Evolutionary conservation across 2,113 vertebrate species (phyloP).

Genomic region (Odontophorus gujanensis): DNA sequence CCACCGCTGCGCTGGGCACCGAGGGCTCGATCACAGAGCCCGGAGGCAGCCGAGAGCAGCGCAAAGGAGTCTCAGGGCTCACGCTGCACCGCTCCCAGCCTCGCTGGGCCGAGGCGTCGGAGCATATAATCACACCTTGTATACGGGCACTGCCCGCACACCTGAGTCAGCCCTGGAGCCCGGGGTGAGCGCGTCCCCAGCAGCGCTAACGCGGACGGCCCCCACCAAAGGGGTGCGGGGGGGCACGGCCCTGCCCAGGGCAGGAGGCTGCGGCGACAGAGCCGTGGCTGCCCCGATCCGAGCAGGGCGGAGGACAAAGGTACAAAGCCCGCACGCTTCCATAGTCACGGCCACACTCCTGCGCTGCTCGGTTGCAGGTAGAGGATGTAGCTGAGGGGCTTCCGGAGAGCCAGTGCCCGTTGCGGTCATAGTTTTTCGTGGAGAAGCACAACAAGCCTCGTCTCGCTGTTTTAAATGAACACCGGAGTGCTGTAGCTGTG

Average conservation of each 20-base stretch:
- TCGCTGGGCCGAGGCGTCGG: background rate
- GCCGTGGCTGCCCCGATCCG: background rate
- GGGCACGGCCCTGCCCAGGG: background rate
- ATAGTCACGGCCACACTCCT: rapidly evolving
- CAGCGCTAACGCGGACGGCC: no score
- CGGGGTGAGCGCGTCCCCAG: background rate
- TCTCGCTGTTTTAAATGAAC: background rate
- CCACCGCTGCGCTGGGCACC: background rate
- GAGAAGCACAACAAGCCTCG: background rate
- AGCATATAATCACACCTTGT: rapidly evolving
- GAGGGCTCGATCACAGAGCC: background rate
- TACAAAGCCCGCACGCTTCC: rapidly evolving
- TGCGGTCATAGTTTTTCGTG: rapidly evolving
- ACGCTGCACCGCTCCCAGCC: background rate
- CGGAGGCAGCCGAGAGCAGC: background rate
- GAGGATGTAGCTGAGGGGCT: background rate
- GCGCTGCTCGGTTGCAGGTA: background rate
- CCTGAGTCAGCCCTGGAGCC: background rate
- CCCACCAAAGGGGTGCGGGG: background rate
- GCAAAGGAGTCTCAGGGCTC: background rate
- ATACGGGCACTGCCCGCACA: rapidly evolving
- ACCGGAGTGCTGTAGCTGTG: background rate
- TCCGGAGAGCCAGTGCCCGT: background rate
- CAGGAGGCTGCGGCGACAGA: background rate
- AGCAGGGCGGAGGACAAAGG: background rate